Conservation (phyloP, 1,140 invertebrate species). For the Tetranychus cinnabarinus region DNA sequence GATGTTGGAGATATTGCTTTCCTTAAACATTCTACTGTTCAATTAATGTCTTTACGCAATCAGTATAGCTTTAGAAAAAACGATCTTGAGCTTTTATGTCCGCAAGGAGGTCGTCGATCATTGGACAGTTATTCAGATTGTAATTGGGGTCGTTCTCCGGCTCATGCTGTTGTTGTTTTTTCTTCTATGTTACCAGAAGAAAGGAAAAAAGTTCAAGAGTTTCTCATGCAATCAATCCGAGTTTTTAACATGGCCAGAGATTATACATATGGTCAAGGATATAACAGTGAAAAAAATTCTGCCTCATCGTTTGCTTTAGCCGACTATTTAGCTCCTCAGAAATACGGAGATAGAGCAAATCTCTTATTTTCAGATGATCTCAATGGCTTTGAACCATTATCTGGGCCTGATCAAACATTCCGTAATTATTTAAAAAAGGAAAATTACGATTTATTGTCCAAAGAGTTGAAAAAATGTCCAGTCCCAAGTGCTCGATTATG, state of each 20-base stretch:
- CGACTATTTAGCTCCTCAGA: slow-evolving; percentile 17
- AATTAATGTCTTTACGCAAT: slow-evolving; percentile 31
- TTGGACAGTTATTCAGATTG: slow-evolving; percentile 24
- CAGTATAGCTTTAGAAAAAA: slow-evolving; percentile 17
- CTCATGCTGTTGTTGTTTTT: slow-evolving; percentile 61
- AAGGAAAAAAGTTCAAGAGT: slow-evolving; percentile 31
- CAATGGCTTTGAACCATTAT: slow-evolving; percentile 11
- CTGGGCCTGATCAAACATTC: slow-evolving; percentile 15
- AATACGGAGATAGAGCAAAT: slow-evolving; percentile 31
- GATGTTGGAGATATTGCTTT: slow-evolving; percentile 53
- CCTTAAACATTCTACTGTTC: slow-evolving; percentile 58
- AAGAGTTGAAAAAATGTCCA: slow-evolving; percentile 42
- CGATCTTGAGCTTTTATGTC: slow-evolving; percentile 62
- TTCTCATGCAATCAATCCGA: slow-evolving; percentile 13
- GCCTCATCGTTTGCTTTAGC: background rate
- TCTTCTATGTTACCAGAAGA: slow-evolving; percentile 39
- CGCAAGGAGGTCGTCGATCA: slow-evolving; percentile 41
- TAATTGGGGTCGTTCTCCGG: slow-evolving; percentile 41
- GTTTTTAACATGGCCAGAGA: background rate
- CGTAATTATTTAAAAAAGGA: slow-evolving; percentile 13
- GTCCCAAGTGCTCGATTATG: slow-evolving; percentile 55
- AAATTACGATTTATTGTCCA: slow-evolving; percentile 2
- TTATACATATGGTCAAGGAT: background rate
- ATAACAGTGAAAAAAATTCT: background rate
- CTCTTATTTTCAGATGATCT: slow-evolving; percentile 17